A percentile compares a stretch with the other conserved stretches of the same genome.
Conservation (phyloP, 2,113 vertebrate genomes). For the Danio rerio region DNA sequence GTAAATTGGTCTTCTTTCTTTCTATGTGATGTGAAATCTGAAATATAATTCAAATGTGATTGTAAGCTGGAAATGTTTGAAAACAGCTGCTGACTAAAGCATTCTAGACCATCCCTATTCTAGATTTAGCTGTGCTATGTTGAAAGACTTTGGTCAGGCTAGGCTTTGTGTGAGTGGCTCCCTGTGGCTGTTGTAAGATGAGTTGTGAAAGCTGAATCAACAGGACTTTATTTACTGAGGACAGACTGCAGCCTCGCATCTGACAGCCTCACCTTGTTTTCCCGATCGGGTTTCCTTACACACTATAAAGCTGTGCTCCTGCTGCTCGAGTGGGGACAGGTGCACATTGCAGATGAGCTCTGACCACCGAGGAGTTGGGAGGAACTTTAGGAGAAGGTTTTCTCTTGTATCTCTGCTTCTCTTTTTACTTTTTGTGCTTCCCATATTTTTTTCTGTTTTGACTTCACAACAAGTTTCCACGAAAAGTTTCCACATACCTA, state of each 20-base stretch:
- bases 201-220: slow-evolving; percentile 56
- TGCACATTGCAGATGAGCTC: slow-evolving; percentile 39
- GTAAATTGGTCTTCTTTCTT: background rate
- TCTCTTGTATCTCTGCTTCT: too few species aligned
- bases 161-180: slow-evolving; percentile 18
- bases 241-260: slow-evolving; percentile 43
- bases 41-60: background rate
- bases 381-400: background rate
- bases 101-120: background rate
- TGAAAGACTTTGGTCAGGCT: background rate
- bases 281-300: slow-evolving; percentile 39
- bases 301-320: slow-evolving; percentile 8
- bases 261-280: slow-evolving; percentile 48
- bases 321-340: slow-evolving; percentile 39
- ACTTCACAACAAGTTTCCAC: too few species aligned
- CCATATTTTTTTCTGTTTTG: too few species aligned
- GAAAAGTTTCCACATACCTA: too few species aligned
- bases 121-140: background rate
- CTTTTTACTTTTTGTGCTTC: too few species aligned
- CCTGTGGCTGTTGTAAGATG: slow-evolving; percentile 43
- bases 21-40: background rate
- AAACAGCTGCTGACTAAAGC: background rate
- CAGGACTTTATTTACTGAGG: slow-evolving; percentile 50
- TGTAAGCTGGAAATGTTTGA: background rate
- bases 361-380: slow-evolving; percentile 27